Base-by-base conservation (phyloP, 2,797 vertebrate genomes). In the Pogoniulus pusillus region DNA sequence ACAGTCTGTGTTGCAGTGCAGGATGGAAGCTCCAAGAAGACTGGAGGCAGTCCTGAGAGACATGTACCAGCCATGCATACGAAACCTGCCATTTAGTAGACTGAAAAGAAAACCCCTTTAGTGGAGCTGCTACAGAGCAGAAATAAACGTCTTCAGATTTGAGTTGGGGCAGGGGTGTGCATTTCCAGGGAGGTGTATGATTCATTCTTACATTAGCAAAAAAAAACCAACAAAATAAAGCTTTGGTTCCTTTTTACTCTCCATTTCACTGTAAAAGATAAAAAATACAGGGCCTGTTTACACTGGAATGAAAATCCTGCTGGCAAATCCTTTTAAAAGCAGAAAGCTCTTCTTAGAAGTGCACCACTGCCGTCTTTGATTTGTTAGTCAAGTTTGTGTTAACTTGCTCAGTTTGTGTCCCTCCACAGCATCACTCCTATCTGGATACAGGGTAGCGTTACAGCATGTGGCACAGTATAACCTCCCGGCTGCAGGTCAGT, bases 41-140 rank as follows among this genome's bases (percentile, higher is more conserved):
- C 80, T 76, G 82, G 93, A 89, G 87, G 83, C 94, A 93, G 85
- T 90, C 90, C 93, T 91, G 90, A 88, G 93, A 95, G 93, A 93
- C 87, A 39, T 6, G 14, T 64, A 95, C 87, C 75, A 91, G 90
- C 83, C 87, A 51, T 76, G 75, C 91, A 93, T 93, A 89, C 87
- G 92, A 87, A 95, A 92, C 76, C 91, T 87, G 85, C 81, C 71
- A 45, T 79, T 92, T 75, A 90, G 83, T 3, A 58, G 59, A 41
- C 10, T 1, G 5, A 35, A 57, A 62, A 86, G 71, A 82, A 82
- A 85, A 53, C 12, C n/a, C 19, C 32, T 64, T 76, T 47, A 22
- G 85, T 17, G 74, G 43, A 78, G 73, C 74, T 83, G 78, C 76
- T 78, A 91, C 66, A 35, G 75, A 93, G 17, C 35, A 70, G 78